Percentiles rank a stretch among this genome's conserved stretches.
These are phyloP conservation scores for Drosophila pseudoananassae DNA, from an alignment of 1,140 invertebrate species.

Conservation along the genomic window DNA sequence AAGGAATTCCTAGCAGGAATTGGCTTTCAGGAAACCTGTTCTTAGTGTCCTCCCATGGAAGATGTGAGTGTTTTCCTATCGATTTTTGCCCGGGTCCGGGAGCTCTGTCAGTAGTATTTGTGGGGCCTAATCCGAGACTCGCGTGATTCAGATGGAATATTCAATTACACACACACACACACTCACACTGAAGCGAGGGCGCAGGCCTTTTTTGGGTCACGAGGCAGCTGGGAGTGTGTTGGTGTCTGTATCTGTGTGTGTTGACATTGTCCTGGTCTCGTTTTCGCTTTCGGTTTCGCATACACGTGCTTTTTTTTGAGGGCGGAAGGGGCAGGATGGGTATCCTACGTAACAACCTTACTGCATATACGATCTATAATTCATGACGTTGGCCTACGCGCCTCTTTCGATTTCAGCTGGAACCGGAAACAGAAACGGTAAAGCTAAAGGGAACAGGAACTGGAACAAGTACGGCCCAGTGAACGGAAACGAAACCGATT, in stretches of 20 bases:
- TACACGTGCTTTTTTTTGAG: slow-evolving; percentile 72
- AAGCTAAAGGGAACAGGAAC: slow-evolving; percentile 24
- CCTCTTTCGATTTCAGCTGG: slow-evolving; percentile 60
- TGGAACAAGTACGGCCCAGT: slow-evolving; percentile 4
- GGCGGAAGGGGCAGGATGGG: slow-evolving; percentile 24
- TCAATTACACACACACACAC: slow-evolving; percentile 52
- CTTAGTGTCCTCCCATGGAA: slow-evolving; percentile 44
- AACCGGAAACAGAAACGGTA: slow-evolving; percentile 25
- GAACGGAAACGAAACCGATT: slow-evolving; percentile 1
- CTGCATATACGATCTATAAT: slow-evolving; percentile 46
- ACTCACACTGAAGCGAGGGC: slow-evolving; percentile 16
- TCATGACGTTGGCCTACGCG: slow-evolving; percentile 38
- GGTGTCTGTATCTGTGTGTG: slow-evolving; percentile 55
- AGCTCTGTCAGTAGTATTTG: slow-evolving; percentile 17
- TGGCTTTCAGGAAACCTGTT: slow-evolving; percentile 11
- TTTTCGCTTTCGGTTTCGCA: slow-evolving; percentile 56
- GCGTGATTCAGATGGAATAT: slow-evolving; percentile 75
- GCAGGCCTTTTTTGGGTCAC: slow-evolving; percentile 72
- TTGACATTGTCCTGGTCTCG: slow-evolving; percentile 80
- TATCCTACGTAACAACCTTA: slow-evolving; percentile 59
- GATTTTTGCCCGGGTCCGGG: slow-evolving; percentile 61
- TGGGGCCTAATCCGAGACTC: slow-evolving; percentile 56
- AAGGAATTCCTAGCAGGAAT: slow-evolving; percentile 12
- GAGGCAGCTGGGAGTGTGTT: slow-evolving; percentile 54
- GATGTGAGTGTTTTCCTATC: slow-evolving; percentile 69